Conservation (phyloP, 2,797 vertebrate species). For the Carduelis carduelis region DNA sequence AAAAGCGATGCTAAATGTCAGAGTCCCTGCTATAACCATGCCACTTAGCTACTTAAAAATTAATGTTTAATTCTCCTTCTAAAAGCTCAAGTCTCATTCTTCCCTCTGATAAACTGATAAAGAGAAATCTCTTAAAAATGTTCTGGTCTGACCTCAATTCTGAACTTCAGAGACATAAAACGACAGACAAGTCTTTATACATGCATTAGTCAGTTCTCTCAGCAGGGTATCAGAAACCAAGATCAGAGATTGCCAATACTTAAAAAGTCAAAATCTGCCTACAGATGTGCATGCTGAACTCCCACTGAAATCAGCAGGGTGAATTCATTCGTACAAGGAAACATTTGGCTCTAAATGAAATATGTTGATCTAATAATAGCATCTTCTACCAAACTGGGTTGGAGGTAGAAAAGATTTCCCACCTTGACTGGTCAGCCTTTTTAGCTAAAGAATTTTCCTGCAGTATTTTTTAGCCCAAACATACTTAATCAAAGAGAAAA, state of each 20-base stretch:
- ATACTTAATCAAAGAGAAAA: not conserved
- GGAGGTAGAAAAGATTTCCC: not conserved
- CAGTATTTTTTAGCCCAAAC: not conserved
- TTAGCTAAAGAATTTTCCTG: not conserved
- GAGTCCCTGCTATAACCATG: not conserved
- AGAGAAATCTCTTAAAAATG: not conserved
- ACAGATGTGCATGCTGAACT: not conserved
- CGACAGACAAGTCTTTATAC: conserved; percentile 1
- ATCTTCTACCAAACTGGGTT: not conserved
- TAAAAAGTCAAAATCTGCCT: conserved; percentile 46
- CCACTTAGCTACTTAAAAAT: not conserved
- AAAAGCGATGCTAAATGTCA: not conserved
- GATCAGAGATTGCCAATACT: conserved; percentile 48
- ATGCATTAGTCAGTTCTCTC: conserved; percentile 20
- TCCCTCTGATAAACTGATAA: conserved; percentile 6
- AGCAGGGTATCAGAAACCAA: conserved; percentile 26
- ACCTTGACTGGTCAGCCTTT: not conserved
- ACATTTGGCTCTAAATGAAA: conserved; percentile 19
- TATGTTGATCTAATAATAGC: conserved; percentile 40
- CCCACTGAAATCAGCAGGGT: conserved; percentile 30
- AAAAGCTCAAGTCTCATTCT: not conserved
- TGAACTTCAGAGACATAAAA: conserved; percentile 38
- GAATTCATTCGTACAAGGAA: not conserved
- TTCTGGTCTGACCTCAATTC: conserved; percentile 26
- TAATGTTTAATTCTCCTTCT: not conserved